Evolutionary conservation across 2,113 vertebrate species (phyloP).

Genomic region (Marcusenius ussheri): DNA sequence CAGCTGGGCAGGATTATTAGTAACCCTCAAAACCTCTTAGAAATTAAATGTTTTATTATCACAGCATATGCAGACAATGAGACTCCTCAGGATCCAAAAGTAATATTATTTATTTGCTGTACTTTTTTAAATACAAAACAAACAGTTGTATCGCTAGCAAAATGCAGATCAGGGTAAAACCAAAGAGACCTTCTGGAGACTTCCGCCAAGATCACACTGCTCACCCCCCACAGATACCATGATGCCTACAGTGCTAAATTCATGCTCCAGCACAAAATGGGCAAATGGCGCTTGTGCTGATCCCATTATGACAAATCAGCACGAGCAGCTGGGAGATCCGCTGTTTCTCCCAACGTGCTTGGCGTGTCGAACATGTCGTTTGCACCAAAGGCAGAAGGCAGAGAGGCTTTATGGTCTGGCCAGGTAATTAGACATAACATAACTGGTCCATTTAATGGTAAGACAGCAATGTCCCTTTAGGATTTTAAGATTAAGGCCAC

Average conservation of each 20-base stretch:
- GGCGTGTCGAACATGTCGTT: neutral
- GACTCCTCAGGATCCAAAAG: neutral
- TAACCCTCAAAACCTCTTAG: neutral
- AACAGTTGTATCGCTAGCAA: neutral
- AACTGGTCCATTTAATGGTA: neutral
- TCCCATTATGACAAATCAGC: constrained; percentile 1
- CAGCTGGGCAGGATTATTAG: neutral
- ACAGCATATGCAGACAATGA: neutral
- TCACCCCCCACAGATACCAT: neutral
- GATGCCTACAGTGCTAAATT: neutral
- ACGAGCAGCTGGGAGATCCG: neutral
- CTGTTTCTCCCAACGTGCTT: neutral
- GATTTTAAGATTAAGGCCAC: neutral
- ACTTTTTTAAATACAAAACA: neutral
- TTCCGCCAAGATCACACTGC: neutral
- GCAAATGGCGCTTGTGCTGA: neutral
- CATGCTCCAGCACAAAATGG: neutral
- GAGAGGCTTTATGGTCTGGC: neutral
- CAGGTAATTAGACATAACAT: constrained; percentile 2
- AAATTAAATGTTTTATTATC: neutral
- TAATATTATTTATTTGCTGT: neutral
- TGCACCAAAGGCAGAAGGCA: neutral
- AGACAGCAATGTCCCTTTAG: neutral
- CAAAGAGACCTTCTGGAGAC: neutral
- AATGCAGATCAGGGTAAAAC: neutral